Base-by-base conservation (phyloP, 30 jellyfish, hydroid and myxozoan species). In the Hydractinia echinata region DNA sequence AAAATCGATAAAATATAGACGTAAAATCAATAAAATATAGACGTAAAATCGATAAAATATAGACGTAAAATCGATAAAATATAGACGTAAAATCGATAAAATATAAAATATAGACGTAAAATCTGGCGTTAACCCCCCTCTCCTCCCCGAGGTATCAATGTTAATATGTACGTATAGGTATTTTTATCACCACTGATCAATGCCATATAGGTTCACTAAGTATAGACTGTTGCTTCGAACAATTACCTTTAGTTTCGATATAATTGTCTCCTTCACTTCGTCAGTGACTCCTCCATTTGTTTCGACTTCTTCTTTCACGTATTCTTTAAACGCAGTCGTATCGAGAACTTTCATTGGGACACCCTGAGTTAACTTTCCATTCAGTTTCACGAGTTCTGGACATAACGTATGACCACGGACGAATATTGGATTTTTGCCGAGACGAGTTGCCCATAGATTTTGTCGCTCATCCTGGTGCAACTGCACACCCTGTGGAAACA, bases 281-380 rank as follows among this genome's bases (percentile, higher is more conserved):
- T 84, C 95, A 51, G 80, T 83, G 61, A 84, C 94, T 19, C 79
- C 71, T 7, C 91, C 87, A 50, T 76, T 77, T 5, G 85, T 67
- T 6, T 89, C 91, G 71, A 83, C 78, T 55, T 89, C 95, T 72
- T 85, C 83, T 18, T 73, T 70, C 79, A 89, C 76, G 62, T 85
- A 79, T 1, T 89, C 96, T 76, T 85, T 83, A 74, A 82, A 85
- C 5, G 91, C 95, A 5, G 86, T 85, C 9, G 91, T 79, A 74
- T 89, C 96, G 51, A 89, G 82, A 10, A 89, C 99, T 92, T 93
- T 93, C 99, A 93, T 93, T 9, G 99, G 99, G 15, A 93, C 99
- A 6, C 99, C 99, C 82, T 93, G 99, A 6, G 99, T 93, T 5
- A 93, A 79, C 67, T 93, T 93, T 11, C 99, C 99, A 66, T 87